Conservation (phyloP, 2,797 vertebrate species). For the Acanthopagrus latus region DNA sequence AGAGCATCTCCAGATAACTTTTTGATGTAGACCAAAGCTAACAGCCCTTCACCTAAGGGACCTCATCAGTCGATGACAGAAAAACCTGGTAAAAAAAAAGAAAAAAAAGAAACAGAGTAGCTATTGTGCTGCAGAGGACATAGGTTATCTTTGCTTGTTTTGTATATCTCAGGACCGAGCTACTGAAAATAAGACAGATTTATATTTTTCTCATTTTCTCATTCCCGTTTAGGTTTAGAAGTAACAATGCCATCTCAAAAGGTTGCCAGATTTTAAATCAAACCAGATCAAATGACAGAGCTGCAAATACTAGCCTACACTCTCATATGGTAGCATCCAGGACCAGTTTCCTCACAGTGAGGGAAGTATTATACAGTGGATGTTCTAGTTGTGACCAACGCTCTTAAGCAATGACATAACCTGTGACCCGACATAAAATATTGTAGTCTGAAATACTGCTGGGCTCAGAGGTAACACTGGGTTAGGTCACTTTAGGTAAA, state of each 20-base stretch:
- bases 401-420: background rate
- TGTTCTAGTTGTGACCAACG: background rate
- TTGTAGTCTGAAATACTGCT: background rate
- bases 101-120: background rate
- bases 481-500: background rate
- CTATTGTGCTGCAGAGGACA: background rate
- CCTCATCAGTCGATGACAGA: background rate
- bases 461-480: background rate
- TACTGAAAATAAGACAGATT: background rate
- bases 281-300: background rate
- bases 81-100: background rate
- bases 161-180: background rate
- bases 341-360: background rate
- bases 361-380: background rate
- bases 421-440: background rate
- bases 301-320: background rate
- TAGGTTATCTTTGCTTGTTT: background rate
- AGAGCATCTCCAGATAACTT: background rate
- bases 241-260: background rate
- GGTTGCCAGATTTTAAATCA: conserved; percentile 4
- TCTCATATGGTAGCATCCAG: background rate
- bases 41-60: background rate
- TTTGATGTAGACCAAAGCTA: background rate
- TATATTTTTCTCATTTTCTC: background rate
- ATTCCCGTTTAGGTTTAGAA: conserved; percentile 1